These are phyloP conservation scores for Exaiptasia diaphana DNA, from an alignment of 64 coral and sea anemone genomes.

Conservation along the genomic window DNA sequence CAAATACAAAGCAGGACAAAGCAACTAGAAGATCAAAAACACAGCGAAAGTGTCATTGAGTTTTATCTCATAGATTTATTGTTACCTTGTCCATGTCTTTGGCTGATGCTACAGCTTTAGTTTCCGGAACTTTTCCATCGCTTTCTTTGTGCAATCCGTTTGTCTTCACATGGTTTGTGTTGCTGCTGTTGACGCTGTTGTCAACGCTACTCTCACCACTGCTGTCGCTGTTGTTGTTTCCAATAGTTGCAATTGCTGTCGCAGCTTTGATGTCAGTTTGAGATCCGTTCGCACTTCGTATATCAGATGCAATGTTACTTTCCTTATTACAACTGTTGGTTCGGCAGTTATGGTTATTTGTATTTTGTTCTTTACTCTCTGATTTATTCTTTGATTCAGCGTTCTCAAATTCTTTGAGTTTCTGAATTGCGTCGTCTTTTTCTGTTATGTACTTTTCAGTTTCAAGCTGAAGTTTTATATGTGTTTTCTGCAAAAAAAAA, in stretches of 20 bases:
- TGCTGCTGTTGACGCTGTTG: background rate
- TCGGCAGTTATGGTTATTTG: background rate
- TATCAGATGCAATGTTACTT: no score
- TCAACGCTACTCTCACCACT: background rate
- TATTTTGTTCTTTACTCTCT: background rate
- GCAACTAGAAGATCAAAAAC: no score
- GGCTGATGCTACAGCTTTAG: no score
- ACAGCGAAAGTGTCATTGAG: no score
- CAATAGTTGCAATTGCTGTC: no score
- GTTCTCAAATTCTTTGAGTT: conserved; percentile 53
- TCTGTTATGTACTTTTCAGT: conserved; percentile 48
- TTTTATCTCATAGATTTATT: no score
- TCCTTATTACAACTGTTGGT: background rate
- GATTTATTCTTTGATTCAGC: background rate
- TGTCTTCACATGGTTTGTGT: background rate
- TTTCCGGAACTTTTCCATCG: no score
- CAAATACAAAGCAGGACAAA: no score
- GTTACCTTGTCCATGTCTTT: no score
- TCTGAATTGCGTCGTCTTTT: conserved; percentile 30
- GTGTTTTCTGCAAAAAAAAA: conserved; percentile 25
- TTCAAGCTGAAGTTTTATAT: conserved; percentile 64
- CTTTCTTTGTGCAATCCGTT: background rate
- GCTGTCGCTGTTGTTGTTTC: background rate
- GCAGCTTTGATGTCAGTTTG: no score
- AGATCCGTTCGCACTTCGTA: no score